These are phyloP conservation scores for Scyliorhinus canicula DNA, from an alignment of 2,797 vertebrate species.

Conservation along the genomic window DNA sequence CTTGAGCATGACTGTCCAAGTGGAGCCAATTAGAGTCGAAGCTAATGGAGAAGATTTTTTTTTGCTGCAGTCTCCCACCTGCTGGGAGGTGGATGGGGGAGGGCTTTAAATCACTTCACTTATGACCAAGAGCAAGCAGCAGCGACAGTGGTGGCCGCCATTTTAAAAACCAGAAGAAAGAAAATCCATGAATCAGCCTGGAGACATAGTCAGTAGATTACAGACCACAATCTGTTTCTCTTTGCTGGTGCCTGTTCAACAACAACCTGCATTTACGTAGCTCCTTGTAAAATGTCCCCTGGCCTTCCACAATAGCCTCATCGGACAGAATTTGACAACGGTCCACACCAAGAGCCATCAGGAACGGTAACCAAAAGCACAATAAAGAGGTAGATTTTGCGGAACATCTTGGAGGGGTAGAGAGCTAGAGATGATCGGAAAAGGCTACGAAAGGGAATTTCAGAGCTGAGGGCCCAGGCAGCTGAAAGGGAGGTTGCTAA, in stretches of 20 bases:
- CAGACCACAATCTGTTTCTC: neutral
- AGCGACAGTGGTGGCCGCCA: neutral
- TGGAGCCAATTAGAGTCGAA: slow-evolving; percentile 11
- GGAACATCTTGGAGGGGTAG: neutral
- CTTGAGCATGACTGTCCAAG: neutral
- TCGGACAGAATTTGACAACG: neutral
- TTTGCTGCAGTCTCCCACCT: neutral
- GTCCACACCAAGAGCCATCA: neutral
- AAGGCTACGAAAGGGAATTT: neutral
- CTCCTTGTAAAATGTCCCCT: neutral
- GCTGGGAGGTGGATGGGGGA: neutral
- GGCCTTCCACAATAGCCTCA: neutral
- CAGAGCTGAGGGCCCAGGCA: neutral
- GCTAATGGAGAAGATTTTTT: neutral
- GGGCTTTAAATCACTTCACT: neutral
- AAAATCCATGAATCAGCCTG: neutral
- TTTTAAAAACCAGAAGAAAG: neutral
- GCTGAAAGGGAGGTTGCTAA: neutral
- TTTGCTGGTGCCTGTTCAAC: neutral
- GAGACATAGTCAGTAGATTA: neutral
- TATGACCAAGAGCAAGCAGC: neutral
- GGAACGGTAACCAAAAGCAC: neutral
- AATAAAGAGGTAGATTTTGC: neutral
- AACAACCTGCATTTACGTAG: neutral
- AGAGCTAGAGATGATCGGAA: neutral